Conservation (phyloP, 2,888 invertebrate species). For the Abscondita cerata region DNA sequence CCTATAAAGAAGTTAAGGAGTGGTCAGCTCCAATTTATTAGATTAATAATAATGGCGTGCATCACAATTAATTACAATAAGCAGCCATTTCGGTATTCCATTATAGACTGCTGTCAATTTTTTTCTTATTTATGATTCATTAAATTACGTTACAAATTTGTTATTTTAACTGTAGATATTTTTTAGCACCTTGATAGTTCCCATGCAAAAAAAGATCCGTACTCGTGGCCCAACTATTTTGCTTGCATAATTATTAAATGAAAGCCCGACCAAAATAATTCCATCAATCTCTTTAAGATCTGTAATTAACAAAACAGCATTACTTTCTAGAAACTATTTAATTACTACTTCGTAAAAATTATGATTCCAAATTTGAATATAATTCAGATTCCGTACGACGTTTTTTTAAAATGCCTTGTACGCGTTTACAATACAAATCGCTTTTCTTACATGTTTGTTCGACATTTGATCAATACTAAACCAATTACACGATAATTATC, state of each 20-base stretch:
- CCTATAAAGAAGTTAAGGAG: background rate
- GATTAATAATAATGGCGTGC: conserved; percentile 5
- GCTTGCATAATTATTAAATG: conserved; percentile 14
- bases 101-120: conserved; percentile 2
- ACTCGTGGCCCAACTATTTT: conserved; percentile 1
- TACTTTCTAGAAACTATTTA: conserved; percentile 5
- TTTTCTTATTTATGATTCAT: conserved; percentile 9
- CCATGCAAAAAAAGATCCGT: background rate
- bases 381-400: too few relatives aligned
- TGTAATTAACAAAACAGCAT: conserved; percentile 10
- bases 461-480: too few relatives aligned
- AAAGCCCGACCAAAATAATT: conserved; percentile 9
- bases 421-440: too few relatives aligned
- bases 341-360: conserved; percentile 4
- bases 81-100: conserved; percentile 2
- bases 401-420: too few relatives aligned
- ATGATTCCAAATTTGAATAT: conserved; percentile 5
- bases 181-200: conserved; percentile 7
- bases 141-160: conserved; percentile 4
- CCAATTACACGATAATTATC: too few relatives aligned
- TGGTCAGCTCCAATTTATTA: conserved; percentile 4
- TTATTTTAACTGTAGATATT: background rate
- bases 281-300: conserved; percentile 11
- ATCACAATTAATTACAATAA: conserved; percentile 9
- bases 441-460: too few relatives aligned